Conservation (phyloP, 1,140 invertebrate species). For the Sycophaga agraensis region DNA sequence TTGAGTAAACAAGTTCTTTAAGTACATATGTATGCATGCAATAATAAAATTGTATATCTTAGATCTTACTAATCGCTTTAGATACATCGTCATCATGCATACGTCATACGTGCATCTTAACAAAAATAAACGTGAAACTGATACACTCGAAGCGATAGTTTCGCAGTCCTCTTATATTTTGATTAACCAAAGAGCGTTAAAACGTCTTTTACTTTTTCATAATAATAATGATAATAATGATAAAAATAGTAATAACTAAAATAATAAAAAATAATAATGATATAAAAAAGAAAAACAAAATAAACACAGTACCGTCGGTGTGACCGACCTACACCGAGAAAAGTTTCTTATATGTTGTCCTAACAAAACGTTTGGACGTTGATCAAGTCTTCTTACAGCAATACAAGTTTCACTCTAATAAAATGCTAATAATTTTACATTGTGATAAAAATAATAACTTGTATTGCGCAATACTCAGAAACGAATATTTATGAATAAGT, state of each 20-base stretch:
- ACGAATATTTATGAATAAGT: not conserved
- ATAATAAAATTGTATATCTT: conserved; percentile 11
- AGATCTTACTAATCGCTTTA: not conserved
- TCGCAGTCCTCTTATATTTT: conserved; percentile 23
- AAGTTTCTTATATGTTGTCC: not conserved
- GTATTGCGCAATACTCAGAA: not conserved
- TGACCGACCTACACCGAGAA: conserved; percentile 7
- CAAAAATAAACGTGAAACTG: conserved; percentile 23
- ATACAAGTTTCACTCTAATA: conserved; percentile 9
- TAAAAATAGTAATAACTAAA: conserved; percentile 4
- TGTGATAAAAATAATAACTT: not conserved
- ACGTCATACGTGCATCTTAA: conserved; percentile 21
- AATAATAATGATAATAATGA: conserved; percentile 5
- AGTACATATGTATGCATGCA: conserved; percentile 4
- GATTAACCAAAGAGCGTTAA: conserved; percentile 16
- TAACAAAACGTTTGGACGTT: conserved; percentile 9
- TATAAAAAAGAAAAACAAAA: conserved; percentile 18
- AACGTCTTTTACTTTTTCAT: conserved; percentile 11
- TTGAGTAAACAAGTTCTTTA: conserved; percentile 8
- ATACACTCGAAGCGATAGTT: conserved; percentile 16
- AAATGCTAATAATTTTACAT: conserved; percentile 3
- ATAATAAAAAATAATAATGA: conserved; percentile 11
- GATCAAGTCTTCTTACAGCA: too few species aligned
- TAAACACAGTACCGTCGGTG: conserved; percentile 23
- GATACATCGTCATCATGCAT: conserved; percentile 8